These are phyloP conservation scores for Aptenodytes forsteri DNA, from an alignment of 2,113 vertebrate genomes.

Conservation along the genomic window DNA sequence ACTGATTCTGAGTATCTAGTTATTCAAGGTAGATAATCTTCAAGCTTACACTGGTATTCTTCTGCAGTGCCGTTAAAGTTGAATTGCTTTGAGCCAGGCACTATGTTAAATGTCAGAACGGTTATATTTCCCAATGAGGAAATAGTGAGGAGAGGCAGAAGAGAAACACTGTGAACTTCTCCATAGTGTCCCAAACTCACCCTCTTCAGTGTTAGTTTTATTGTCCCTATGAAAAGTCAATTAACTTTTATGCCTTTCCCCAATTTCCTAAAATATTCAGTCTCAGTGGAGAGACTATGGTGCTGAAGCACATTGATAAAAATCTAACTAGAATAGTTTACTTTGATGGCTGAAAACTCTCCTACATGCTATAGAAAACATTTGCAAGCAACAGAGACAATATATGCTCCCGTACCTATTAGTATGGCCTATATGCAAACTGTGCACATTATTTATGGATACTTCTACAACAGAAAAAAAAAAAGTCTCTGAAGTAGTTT, in stretches of 20 bases:
- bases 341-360: not conserved
- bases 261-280: not conserved
- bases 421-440: not conserved
- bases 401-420: not conserved
- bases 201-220: not conserved
- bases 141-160: not conserved
- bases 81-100: not conserved
- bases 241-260: not conserved
- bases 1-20: not conserved
- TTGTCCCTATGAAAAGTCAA: not conserved
- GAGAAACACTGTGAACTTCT: not conserved
- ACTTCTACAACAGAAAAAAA: not conserved
- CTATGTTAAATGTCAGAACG: not conserved
- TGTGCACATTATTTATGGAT: not conserved
- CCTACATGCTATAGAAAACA: not conserved
- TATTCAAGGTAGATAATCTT: not conserved
- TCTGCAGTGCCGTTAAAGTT: not conserved
- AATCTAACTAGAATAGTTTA: not conserved
- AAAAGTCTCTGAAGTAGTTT: not conserved
- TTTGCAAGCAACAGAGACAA: not conserved
- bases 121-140: not conserved
- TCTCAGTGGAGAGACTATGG: not conserved
- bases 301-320: not conserved
- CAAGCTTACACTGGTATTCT: not conserved
- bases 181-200: not conserved